Base-by-base conservation (phyloP, 2,797 vertebrate species). In the Hozukius guyotensis region DNA sequence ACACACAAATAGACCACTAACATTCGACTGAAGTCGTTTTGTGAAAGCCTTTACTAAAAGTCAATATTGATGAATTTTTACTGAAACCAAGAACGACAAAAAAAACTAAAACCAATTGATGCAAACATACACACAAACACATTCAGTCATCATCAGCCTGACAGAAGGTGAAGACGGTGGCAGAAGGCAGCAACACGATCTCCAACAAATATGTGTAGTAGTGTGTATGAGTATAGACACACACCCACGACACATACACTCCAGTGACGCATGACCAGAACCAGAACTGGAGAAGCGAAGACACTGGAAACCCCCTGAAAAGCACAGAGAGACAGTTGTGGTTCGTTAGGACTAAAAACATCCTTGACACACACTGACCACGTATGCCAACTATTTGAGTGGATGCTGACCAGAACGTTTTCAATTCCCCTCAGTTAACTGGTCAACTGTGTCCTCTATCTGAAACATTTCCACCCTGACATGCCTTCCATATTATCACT, bases 171-270 rank as follows among this genome's bases (percentile, higher is more conserved):
- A 87, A 46, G 77, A 83, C 77, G 56, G 82, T 22, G 69, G 66
- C 80, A 88, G 80, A 46, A 78, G 77, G 82, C 77, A 57, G 88
- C 12, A 85, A 85, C 82, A 82, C 67, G 22, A 87, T 84, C 80
- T 67, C 66, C 32, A 57, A 59, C 73, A 83, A 86, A 84, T 87
- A 85, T 57, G 75, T 65, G 64, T 55, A 59, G 77, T 36, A 75
- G 29, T 27, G 67, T 59, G 52, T 52, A 36, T 62, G 83, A 90
- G 80, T 64, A 78, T 82, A 78, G 71, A 76, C 81, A 18, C 20
- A 0, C 57, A 63, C 18, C 71, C 72, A 84, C 34, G 8, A 76
- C 36, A 73, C 72, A 80, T 87, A 90, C 81, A 87, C 71, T 62
- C 61, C 34, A 52, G 70, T 90, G 82, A 90, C 36, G 32, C 74